Evolutionary conservation across 2,113 vertebrate species (phyloP).

Genomic region (Phocoena sinus): DNA sequence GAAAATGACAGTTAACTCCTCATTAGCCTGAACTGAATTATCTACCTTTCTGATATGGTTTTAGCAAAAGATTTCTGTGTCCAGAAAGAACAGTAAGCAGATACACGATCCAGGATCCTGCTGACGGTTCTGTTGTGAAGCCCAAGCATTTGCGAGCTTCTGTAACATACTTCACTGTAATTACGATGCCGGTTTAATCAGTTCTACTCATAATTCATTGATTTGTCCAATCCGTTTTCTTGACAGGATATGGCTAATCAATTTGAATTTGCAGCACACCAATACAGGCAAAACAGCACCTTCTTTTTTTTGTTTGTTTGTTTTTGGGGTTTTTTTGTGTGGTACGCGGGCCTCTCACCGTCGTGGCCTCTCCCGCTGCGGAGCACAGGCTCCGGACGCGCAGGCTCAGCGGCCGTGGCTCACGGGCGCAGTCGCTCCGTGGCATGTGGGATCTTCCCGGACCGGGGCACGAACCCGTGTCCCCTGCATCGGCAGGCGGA

Average conservation of each 20-base stretch:
- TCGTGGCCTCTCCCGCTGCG: no score
- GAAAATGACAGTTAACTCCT: background rate
- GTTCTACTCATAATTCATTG: background rate
- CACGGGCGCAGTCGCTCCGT: no score
- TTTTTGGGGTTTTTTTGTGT: no score
- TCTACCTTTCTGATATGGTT: background rate
- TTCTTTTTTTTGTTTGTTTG: background rate
- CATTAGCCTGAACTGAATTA: background rate
- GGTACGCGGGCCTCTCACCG: no score
- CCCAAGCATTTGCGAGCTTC: background rate
- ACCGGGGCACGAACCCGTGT: no score
- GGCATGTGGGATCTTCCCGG: no score
- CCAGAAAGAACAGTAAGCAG: background rate
- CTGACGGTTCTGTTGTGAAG: background rate
- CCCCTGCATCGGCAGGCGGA: no score
- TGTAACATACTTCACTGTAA: background rate
- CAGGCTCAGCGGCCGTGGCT: no score
- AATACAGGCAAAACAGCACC: background rate
- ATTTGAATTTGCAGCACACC: background rate
- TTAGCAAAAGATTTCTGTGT: background rate
- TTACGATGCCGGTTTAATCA: background rate
- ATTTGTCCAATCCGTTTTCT: background rate
- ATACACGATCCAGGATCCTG: background rate
- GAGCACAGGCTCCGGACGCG: no score
- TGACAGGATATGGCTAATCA: background rate